phyloP scores from a whole-genome alignment of 2,113 vertebrate species.

The Odocoileus virginianus region DNA sequence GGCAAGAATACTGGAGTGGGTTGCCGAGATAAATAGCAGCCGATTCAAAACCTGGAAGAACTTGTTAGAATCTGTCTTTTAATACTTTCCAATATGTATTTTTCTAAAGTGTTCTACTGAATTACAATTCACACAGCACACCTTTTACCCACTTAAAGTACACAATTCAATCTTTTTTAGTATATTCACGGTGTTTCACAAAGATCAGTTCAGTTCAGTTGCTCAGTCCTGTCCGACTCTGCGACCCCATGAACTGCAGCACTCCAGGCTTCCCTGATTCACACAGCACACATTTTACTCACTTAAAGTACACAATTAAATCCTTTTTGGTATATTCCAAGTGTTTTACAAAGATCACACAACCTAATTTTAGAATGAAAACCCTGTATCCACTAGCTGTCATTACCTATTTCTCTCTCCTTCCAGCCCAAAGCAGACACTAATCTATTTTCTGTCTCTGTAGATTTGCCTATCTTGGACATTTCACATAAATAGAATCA shows the following conservation, averaged over 20 bases:
- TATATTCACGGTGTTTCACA: not conserved
- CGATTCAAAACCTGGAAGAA: not conserved
- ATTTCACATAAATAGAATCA: not conserved
- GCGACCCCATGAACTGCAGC: not conserved
- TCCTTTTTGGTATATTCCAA: not conserved
- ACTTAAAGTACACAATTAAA: not conserved
- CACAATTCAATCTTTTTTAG: not conserved
- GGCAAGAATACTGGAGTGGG: not conserved
- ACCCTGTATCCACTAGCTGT: not conserved
- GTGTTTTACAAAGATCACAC: not conserved
- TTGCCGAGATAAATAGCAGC: not conserved
- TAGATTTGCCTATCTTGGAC: not conserved
- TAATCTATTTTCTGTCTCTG: slow-evolving; percentile 6
- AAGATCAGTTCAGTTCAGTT: not conserved
- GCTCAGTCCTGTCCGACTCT: not conserved
- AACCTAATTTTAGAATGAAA: not conserved
- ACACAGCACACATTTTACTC: not conserved
- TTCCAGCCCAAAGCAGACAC: not conserved
- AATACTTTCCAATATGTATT: not conserved
- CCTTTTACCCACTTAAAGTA: not conserved
- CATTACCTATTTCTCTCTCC: not conserved
- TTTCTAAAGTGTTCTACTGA: not conserved
- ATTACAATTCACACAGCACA: not conserved
- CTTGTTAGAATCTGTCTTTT: not conserved
- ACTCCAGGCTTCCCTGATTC: not conserved